A percentile compares a stretch with the other conserved stretches of the same genome.
Evolutionary conservation across 2,113 vertebrate genomes (phyloP).

Genomic region (Urocitellus parryii): DNA sequence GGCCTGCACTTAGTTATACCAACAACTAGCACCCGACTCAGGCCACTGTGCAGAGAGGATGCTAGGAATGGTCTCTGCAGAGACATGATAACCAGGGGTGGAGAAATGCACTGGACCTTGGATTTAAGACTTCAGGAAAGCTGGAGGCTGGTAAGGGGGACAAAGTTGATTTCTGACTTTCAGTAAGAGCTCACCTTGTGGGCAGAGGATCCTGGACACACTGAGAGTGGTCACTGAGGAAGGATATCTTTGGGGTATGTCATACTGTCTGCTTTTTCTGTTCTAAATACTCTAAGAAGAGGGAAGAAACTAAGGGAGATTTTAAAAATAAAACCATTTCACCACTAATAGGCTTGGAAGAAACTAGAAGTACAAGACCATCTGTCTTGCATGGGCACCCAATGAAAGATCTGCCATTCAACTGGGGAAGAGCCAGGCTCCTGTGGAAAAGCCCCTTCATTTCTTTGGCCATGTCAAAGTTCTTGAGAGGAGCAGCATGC

Average conservation of each 20-base stretch:
- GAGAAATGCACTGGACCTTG: not conserved
- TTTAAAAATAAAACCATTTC: not conserved
- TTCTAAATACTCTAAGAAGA: not conserved
- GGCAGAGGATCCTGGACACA: not conserved
- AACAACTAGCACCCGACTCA: not conserved
- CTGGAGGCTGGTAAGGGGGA: not conserved
- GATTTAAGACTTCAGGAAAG: conserved; percentile 33
- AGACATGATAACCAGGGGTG: rapidly evolving
- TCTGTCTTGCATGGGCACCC: no score
- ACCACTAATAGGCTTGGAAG: not conserved
- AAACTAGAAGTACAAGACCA: not conserved
- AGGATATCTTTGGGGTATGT: not conserved
- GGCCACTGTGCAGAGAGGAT: rapidly evolving
- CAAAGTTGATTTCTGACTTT: not conserved
- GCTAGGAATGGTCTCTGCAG: not conserved
- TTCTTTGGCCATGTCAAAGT: rapidly evolving
- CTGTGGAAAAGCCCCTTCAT: not conserved
- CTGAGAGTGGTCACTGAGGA: not conserved
- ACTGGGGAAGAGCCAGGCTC: not conserved
- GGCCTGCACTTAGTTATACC: not conserved
- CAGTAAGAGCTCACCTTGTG: not conserved
- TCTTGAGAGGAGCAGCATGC: rapidly evolving
- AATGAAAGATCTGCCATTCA: not conserved
- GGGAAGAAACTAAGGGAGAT: not conserved
- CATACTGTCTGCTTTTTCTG: not conserved